A percentile compares a stretch with the other conserved stretches of the same genome.
Conservation (phyloP, 2,797 vertebrate species). For the Helarctos malayanus region DNA sequence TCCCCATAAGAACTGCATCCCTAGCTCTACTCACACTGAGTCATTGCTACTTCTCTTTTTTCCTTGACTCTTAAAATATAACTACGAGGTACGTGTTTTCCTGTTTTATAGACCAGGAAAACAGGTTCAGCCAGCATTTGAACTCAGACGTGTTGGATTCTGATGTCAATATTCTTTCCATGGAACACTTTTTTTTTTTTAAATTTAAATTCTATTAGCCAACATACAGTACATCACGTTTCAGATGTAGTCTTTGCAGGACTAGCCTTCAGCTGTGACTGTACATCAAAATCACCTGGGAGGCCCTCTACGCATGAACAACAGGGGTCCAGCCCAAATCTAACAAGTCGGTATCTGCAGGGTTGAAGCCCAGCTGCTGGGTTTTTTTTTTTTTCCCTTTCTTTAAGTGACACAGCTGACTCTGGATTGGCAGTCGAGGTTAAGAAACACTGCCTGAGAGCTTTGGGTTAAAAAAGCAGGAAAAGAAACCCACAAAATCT, state of each 20-base stretch:
- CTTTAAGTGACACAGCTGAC: slow-evolving; percentile 2
- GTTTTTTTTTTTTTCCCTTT: slow-evolving; percentile 20
- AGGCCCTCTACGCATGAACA: not conserved
- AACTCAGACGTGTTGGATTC: not conserved
- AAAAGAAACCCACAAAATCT: not conserved
- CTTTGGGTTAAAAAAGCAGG: not conserved
- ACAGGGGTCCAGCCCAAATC: not conserved
- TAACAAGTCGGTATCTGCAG: not conserved
- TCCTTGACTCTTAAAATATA: not conserved
- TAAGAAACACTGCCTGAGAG: not conserved
- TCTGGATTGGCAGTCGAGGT: not conserved
- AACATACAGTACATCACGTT: too few species aligned
- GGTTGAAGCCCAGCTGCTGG: not conserved
- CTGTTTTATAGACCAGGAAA: not conserved
- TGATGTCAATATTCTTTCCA: not conserved
- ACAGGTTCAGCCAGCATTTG: not conserved
- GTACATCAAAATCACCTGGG: not conserved
- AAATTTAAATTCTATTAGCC: too few species aligned
- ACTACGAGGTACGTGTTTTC: not conserved
- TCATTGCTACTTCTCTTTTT: not conserved
- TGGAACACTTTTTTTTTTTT: not conserved
- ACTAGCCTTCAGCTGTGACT: not conserved
- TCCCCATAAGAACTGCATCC: not conserved
- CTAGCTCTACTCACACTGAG: not conserved
- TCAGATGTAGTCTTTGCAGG: not conserved